phyloP scores from a whole-genome alignment of 37 sponge, comb jelly and placozoan species.

The Aplysina aerophoba region DNA sequence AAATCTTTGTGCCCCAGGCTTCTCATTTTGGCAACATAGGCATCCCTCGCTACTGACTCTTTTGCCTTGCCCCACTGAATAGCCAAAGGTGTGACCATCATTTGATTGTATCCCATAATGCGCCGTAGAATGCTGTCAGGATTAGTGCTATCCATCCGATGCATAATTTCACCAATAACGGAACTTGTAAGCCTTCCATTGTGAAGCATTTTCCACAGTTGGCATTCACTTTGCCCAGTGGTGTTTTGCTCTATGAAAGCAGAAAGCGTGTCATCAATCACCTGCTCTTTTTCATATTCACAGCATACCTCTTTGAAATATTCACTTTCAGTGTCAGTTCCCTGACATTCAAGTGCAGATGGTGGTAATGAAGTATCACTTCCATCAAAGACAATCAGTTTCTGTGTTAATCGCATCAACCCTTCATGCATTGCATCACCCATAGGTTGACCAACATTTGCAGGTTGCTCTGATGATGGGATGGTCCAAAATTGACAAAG shows the following conservation, averaged over 20 bases:
- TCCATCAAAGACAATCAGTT: conserved; percentile 14
- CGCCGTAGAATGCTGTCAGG: conserved; percentile 18
- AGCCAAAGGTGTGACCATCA: neutral
- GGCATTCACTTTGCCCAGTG: conserved; percentile 1
- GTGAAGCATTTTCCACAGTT: conserved; percentile 13
- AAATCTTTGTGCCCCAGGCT: neutral
- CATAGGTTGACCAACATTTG: neutral
- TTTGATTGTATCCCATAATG: conserved; percentile 11
- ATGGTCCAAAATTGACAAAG: neutral
- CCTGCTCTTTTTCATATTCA: conserved; percentile 5
- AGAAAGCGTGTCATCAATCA: neutral
- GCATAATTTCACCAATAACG: conserved; percentile 21
- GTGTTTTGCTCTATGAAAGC: conserved; percentile 6
- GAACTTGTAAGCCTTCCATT: conserved; percentile 10
- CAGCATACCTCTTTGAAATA: conserved; percentile 3
- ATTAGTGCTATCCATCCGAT: conserved; percentile 1
- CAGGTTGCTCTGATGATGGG: neutral
- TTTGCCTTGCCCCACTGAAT: conserved; percentile 8
- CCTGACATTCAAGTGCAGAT: conserved; percentile 4
- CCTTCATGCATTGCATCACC: conserved; percentile 7
- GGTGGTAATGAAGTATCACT: neutral
- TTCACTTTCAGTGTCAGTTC: conserved; percentile 12
- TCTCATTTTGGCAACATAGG: neutral
- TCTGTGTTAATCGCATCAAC: neutral
- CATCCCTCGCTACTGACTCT: conserved; percentile 9